Percentiles rank a stretch among this genome's conserved stretches.
Conservation (phyloP, 2,797 vertebrate species). For the Poeciliopsis gracilis region DNA sequence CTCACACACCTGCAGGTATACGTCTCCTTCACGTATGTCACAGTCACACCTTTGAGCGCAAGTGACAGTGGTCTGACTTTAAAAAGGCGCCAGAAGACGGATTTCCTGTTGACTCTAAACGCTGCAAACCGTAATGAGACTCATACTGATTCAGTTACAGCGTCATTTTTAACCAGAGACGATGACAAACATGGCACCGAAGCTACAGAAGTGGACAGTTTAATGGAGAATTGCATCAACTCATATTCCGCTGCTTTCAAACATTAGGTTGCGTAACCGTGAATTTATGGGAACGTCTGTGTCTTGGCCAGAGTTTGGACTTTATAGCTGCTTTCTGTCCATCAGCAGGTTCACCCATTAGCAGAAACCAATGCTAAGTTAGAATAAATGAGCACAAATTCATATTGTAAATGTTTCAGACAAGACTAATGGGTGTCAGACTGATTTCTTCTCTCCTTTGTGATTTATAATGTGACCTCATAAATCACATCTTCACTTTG, state of each 20-base stretch:
- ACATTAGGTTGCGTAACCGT: not conserved
- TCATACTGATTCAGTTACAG: not conserved
- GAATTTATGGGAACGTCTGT: constrained; percentile 3
- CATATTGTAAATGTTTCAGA: not conserved
- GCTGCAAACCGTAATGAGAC: not conserved
- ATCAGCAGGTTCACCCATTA: constrained; percentile 26
- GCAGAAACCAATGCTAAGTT: constrained; percentile 8
- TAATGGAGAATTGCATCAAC: not conserved
- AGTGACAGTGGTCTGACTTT: not conserved
- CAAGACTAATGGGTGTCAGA: not conserved
- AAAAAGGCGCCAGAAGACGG: not conserved
- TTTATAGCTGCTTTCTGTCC: constrained; percentile 7
- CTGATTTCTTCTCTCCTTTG: not conserved
- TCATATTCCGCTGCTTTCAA: constrained; percentile 4
- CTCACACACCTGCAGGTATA: constrained; percentile 29
- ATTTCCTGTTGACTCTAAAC: not conserved
- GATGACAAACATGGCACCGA: not conserved
- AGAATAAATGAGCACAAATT: not conserved
- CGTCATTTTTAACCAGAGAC: not conserved
- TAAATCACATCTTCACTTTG: not conserved
- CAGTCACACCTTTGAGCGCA: constrained; percentile 25
- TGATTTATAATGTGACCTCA: not conserved
- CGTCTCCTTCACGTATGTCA: constrained; percentile 27
- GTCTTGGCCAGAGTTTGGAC: not conserved
- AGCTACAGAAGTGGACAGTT: not conserved